Conservation (phyloP, 2,113 vertebrate genomes). For the Microcebus lehilahytsara region DNA sequence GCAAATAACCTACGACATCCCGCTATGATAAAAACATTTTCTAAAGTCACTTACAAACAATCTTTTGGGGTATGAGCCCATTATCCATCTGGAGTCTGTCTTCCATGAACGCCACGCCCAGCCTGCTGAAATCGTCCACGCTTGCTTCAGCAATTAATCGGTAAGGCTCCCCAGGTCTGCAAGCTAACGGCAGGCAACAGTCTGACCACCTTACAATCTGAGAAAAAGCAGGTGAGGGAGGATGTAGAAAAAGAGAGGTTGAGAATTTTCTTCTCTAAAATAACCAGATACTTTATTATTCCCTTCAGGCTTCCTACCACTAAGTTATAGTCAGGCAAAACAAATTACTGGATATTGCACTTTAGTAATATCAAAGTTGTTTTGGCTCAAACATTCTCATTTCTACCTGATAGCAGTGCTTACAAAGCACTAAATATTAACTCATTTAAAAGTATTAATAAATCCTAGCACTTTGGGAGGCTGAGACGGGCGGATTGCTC, state of each 20-base stretch:
- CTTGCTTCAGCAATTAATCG: conserved; percentile 91
- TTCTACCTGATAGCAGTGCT: neutral
- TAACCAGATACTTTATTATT: neutral
- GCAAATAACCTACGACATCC: fast-evolving
- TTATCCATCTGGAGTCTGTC: conserved; percentile 93
- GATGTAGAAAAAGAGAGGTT: neutral
- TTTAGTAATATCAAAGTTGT: neutral
- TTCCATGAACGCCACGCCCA: conserved; percentile 96
- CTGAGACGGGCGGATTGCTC: too few species aligned
- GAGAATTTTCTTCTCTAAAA: neutral
- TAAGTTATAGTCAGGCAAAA: neutral
- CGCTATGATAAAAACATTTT: too few species aligned
- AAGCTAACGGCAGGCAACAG: conserved; percentile 91
- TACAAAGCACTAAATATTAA: neutral
- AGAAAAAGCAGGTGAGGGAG: neutral
- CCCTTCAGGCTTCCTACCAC: neutral
- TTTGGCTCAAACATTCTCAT: neutral
- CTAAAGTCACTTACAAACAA: conserved; percentile 89
- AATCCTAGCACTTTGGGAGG: too few species aligned
- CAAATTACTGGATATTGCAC: neutral
- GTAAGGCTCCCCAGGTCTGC: conserved; percentile 88
- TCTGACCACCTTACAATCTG: conserved; percentile 95
- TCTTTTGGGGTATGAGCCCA: conserved; percentile 91
- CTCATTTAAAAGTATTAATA: neutral
- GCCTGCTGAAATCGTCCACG: conserved; percentile 92